Percentiles rank a stretch among this genome's conserved stretches.
phyloP scores from a whole-genome alignment of 2,113 vertebrate species.

The Syrmaticus mikado region DNA sequence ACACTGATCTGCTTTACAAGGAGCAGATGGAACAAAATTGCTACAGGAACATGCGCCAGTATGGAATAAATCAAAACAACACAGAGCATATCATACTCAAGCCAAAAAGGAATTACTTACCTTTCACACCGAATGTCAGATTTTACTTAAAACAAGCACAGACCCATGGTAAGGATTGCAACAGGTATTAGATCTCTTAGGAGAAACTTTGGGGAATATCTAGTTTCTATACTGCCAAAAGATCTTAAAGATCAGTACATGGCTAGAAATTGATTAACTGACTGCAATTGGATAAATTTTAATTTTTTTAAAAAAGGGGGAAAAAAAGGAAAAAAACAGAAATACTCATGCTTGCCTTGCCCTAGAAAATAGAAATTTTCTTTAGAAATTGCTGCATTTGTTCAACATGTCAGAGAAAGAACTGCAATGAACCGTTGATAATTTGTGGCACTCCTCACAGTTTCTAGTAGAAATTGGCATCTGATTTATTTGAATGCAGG shows the following conservation, averaged over 20 bases:
- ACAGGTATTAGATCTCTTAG: not conserved
- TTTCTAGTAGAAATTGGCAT: not conserved
- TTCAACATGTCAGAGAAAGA: not conserved
- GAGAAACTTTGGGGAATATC: not conserved
- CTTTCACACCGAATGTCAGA: not conserved
- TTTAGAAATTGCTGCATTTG: not conserved
- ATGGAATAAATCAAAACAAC: not conserved
- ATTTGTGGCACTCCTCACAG: not conserved
- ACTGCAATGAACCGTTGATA: not conserved
- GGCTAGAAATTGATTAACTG: not conserved
- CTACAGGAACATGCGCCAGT: not conserved
- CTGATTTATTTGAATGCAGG: slow-evolving; percentile 22
- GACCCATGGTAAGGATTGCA: not conserved
- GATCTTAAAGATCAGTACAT: not conserved
- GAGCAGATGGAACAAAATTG: not conserved
- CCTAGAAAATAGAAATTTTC: not conserved
- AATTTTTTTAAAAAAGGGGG: not conserved
- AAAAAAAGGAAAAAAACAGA: not conserved
- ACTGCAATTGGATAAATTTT: not conserved
- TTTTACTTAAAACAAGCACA: not conserved
- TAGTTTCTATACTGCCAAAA: not conserved
- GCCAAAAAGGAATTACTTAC: not conserved
- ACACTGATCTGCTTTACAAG: not conserved
- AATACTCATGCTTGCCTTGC: not conserved
- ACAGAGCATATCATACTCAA: not conserved